These are phyloP conservation scores for Ancistrus triradiatus DNA, from an alignment of 2,113 vertebrate genomes.

Conservation along the genomic window DNA sequence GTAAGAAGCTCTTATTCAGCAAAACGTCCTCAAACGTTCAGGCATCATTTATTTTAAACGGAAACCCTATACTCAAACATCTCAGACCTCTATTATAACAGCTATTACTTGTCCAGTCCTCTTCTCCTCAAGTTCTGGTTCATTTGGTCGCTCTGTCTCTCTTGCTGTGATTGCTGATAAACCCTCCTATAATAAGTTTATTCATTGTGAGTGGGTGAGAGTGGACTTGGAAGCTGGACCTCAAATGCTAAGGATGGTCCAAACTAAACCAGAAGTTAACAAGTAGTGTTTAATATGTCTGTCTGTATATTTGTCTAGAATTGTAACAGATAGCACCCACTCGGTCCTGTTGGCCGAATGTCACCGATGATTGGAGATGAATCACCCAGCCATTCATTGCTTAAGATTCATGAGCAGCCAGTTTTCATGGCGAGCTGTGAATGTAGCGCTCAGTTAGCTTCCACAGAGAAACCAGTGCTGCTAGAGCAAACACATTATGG, in stretches of 20 bases:
- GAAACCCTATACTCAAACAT: no score
- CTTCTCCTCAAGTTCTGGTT: background rate
- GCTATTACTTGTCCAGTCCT: no score
- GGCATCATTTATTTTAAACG: no score
- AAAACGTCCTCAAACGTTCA: no score
- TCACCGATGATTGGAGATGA: conserved; percentile 29
- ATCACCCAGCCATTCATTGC: conserved; percentile 38
- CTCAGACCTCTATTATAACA: no score
- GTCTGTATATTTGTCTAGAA: conserved; percentile 28
- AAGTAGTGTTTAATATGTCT: conserved; percentile 32
- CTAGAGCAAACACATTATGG: conserved; percentile 21
- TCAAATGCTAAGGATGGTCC: conserved; percentile 12
- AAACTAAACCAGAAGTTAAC: conserved; percentile 32
- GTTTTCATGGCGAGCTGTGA: conserved; percentile 26
- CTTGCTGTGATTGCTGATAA: no score
- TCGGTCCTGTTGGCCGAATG: conserved; percentile 30
- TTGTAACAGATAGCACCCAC: conserved; percentile 43
- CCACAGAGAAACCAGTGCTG: conserved; percentile 5
- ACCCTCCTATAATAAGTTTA: background rate
- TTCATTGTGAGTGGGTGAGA: background rate
- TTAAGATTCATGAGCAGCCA: conserved; percentile 23
- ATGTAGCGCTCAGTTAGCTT: conserved; percentile 16
- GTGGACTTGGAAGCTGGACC: background rate
- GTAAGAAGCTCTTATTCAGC: no score
- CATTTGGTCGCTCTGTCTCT: no score